These are phyloP conservation scores for Pungitius pungitius DNA, from an alignment of 2,113 vertebrate genomes.

Conservation along the genomic window DNA sequence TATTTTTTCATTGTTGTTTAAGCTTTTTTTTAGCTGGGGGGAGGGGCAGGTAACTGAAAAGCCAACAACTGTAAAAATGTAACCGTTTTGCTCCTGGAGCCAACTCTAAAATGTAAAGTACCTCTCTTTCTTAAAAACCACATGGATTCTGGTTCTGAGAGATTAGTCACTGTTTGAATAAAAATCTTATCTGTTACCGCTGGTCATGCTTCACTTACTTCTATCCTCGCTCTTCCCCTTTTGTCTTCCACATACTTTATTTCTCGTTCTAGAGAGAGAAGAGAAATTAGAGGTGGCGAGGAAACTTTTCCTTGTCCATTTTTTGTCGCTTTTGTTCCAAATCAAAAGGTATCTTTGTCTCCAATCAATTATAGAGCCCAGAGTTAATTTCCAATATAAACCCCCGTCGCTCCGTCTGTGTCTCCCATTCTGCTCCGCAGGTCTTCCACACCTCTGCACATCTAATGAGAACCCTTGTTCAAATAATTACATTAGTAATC, in stretches of 20 bases:
- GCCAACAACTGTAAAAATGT: slow-evolving; percentile 17
- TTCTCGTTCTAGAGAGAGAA: slow-evolving; percentile 16
- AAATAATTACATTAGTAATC: slow-evolving; percentile 84
- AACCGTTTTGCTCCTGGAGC: slow-evolving; percentile 34
- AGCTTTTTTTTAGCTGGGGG: slow-evolving; percentile 32
- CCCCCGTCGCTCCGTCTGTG: slow-evolving; percentile 57
- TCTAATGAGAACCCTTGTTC: slow-evolving; percentile 75
- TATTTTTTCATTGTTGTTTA: slow-evolving; percentile 48
- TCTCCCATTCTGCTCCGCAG: slow-evolving; percentile 66
- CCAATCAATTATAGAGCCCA: slow-evolving; percentile 72
- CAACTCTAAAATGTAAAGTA: slow-evolving; percentile 55
- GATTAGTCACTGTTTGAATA: slow-evolving; percentile 69
- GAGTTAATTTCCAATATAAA: slow-evolving; percentile 72
- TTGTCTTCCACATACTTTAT: slow-evolving; percentile 30
- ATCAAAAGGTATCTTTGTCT: slow-evolving; percentile 73
- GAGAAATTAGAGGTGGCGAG: slow-evolving; percentile 13
- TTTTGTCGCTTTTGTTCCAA: slow-evolving; percentile 55
- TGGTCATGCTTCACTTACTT: slow-evolving; percentile 43
- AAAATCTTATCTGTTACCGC: slow-evolving; percentile 68
- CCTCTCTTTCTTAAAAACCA: slow-evolving; percentile 59
- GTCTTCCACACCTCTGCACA: slow-evolving; percentile 69
- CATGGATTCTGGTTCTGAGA: slow-evolving; percentile 49
- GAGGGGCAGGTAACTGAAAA: slow-evolving; percentile 33
- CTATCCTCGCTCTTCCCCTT: slow-evolving; percentile 21
- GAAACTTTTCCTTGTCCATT: slow-evolving; percentile 44